A percentile compares a stretch with the other conserved stretches of the same genome.
These are phyloP conservation scores for Vanessa atalanta DNA, from an alignment of 1,140 invertebrate genomes.

Conservation along the genomic window DNA sequence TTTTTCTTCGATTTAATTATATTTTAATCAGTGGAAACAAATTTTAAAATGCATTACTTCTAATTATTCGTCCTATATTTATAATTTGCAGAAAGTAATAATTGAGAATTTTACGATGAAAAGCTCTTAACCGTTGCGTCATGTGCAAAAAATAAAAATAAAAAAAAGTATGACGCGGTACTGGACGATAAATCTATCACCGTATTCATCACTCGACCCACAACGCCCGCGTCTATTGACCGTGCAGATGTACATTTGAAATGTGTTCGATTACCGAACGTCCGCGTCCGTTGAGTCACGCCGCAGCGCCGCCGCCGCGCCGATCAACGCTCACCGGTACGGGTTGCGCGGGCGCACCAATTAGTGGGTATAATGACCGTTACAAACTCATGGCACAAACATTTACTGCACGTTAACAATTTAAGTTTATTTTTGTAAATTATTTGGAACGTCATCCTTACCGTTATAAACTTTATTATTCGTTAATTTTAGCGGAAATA, in stretches of 20 bases:
- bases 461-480: neutral
- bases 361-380: constrained; percentile 18
- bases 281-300: constrained; percentile 34
- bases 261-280: constrained; percentile 41
- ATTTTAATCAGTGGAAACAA: no score
- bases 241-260: constrained; percentile 57
- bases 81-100: neutral
- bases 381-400: constrained; percentile 8
- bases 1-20: no score
- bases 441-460: neutral
- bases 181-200: constrained; percentile 5
- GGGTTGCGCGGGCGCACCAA: constrained; percentile 13
- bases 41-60: no score
- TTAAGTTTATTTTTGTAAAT: neutral
- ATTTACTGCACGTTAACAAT: neutral
- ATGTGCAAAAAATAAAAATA: neutral
- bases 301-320: constrained; percentile 2
- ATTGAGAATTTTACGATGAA: neutral
- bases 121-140: neutral
- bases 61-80: no score
- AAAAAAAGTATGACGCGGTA: neutral
- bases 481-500: no score
- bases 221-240: constrained; percentile 46
- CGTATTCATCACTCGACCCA: constrained; percentile 3
- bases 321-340: constrained; percentile 15